A percentile compares a stretch with the other conserved stretches of the same genome.
phyloP scores from a whole-genome alignment of 2,797 vertebrate genomes.

The Sternotherus odoratus region DNA sequence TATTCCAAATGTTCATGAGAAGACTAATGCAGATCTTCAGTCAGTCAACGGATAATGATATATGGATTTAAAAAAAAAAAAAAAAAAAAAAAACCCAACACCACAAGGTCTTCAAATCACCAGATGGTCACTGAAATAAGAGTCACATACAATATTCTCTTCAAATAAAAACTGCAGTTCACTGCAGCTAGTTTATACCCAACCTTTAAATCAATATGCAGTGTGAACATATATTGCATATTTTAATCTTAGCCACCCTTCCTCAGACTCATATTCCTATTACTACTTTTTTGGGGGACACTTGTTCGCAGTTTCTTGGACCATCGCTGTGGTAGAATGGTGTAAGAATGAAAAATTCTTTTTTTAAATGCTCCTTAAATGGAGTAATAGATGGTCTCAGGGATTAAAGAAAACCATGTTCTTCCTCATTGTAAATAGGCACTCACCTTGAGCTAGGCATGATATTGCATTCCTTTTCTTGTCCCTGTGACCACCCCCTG shows the following conservation, averaged over 20 bases:
- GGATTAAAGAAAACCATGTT: background rate
- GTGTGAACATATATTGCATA: background rate
- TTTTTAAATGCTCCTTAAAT: background rate
- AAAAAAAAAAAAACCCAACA: too few relatives aligned
- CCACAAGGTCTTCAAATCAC: background rate
- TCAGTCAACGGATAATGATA: background rate
- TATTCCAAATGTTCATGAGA: background rate
- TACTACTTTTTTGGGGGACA: background rate
- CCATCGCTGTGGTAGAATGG: background rate
- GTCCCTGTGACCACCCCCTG: background rate
- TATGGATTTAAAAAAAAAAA: background rate
- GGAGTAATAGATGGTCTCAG: too few relatives aligned
- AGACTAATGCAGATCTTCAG: background rate
- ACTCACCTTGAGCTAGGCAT: background rate
- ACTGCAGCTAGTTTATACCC: background rate
- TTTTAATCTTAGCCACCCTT: background rate
- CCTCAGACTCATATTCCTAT: background rate
- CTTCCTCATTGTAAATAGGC: background rate
- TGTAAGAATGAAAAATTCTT: background rate
- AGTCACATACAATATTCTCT: background rate
- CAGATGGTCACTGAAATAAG: background rate
- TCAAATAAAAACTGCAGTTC: background rate
- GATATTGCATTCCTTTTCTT: background rate
- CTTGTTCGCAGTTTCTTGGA: background rate
- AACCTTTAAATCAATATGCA: background rate